Conservation (phyloP, 2,797 vertebrate species). For the Ctenopoma kingsleyae region DNA sequence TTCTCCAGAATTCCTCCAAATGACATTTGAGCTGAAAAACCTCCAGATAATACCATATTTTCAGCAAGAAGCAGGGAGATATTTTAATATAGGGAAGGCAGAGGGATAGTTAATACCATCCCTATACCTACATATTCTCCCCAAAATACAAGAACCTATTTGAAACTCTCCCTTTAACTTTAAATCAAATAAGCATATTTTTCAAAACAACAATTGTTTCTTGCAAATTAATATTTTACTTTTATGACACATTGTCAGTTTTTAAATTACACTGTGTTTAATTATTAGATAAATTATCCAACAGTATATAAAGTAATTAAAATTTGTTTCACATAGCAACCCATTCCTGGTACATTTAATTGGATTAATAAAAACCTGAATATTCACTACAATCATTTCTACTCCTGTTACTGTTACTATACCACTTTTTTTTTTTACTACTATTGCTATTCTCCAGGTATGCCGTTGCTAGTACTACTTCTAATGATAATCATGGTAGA, state of each 20-base stretch:
- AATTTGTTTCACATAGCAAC: neutral
- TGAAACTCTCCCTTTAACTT: too few species aligned
- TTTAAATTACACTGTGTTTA: neutral
- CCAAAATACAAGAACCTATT: too few species aligned
- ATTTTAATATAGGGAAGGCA: too few species aligned
- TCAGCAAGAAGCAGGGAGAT: too few species aligned
- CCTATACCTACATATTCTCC: too few species aligned
- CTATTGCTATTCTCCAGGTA: neutral
- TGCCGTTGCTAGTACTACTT: neutral
- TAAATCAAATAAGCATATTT: too few species aligned
- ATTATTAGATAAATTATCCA: slow-evolving; percentile 4
- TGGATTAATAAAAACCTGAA: neutral
- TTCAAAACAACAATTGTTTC: too few species aligned
- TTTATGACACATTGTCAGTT: neutral
- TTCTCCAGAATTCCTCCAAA: too few species aligned
- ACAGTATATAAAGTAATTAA: slow-evolving; percentile 5
- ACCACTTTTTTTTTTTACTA: neutral
- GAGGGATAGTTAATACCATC: too few species aligned
- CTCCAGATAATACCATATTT: too few species aligned
- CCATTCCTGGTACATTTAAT: neutral
- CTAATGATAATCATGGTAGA: slow-evolving; percentile 8
- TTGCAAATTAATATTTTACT: neutral
- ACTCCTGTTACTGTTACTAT: neutral
- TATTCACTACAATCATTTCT: neutral
- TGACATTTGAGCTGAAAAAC: too few species aligned